phyloP scores from a whole-genome alignment of 2,888 invertebrate species.

The Drosophila quinaria region DNA sequence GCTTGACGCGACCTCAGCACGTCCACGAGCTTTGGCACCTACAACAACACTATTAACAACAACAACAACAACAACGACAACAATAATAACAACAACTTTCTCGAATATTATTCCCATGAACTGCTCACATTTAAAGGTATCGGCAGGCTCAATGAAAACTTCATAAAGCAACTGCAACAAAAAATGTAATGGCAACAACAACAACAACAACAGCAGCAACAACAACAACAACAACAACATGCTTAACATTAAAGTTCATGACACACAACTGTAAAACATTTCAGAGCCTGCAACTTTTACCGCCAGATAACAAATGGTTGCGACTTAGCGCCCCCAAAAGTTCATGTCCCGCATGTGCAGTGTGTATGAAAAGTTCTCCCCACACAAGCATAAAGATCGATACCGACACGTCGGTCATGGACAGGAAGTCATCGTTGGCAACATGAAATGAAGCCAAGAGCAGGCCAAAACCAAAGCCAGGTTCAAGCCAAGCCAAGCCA shows the following conservation, averaged over 20 bases:
- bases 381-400: constrained; percentile 16
- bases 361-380: constrained; percentile 64
- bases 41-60: constrained; percentile 32
- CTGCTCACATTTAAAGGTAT: constrained; percentile 76
- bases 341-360: constrained; percentile 66
- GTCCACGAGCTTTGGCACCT: constrained; percentile 53
- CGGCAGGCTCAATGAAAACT: constrained; percentile 63
- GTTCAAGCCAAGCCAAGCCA: constrained; percentile 36
- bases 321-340: constrained; percentile 77
- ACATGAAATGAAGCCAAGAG: constrained; percentile 67
- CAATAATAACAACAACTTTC: constrained; percentile 66
- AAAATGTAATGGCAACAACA: constrained; percentile 27
- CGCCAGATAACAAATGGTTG: constrained; percentile 74
- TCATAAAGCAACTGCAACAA: constrained; percentile 42
- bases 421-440: constrained; percentile 64
- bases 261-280: constrained; percentile 80
- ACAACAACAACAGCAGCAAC: background rate
- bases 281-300: constrained; percentile 74
- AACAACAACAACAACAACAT: constrained; percentile 38
- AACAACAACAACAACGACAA: constrained; percentile 47
- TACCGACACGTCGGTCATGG: constrained; percentile 49
- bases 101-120: constrained; percentile 74
- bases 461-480: constrained; percentile 45
- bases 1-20: constrained; percentile 58
- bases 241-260: constrained; percentile 77